phyloP scores from a whole-genome alignment of 35 echinoderm and acorn worm genomes.

The Holothuria glaberrima region DNA sequence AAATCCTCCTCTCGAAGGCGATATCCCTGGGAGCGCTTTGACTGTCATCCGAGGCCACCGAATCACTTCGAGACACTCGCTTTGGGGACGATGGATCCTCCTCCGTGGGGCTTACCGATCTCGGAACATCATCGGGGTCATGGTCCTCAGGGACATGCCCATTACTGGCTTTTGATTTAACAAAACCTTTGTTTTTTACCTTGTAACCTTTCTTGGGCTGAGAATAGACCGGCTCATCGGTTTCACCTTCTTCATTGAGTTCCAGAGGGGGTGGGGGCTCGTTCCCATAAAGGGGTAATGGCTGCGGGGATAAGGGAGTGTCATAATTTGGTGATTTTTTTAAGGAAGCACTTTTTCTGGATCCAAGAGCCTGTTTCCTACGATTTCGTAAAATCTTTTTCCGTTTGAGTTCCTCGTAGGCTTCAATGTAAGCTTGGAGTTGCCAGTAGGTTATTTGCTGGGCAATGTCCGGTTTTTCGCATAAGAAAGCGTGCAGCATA shows the following conservation, averaged over 20 bases:
- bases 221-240: background rate
- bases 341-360: background rate
- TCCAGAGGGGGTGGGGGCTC: constrained; percentile 46
- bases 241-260: background rate
- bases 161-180: constrained; percentile 26
- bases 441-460: constrained; percentile 96
- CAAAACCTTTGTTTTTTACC: constrained; percentile 51
- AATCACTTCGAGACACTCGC: constrained; percentile 3
- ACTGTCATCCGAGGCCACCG: constrained; percentile 46
- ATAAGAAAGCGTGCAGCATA: constrained; percentile 89
- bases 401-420: constrained; percentile 93
- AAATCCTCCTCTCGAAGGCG: constrained; percentile 83
- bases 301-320: background rate
- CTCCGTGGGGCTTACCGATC: background rate
- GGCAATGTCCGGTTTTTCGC: constrained; percentile 77
- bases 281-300: background rate
- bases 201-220: constrained; percentile 43
- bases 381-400: constrained; percentile 76
- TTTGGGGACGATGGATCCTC: background rate
- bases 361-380: constrained; percentile 64
- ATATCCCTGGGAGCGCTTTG: constrained; percentile 50
- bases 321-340: too few species aligned
- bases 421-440: constrained; percentile 97
- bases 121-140: background rate
- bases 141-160: background rate